Percentiles rank a stretch among this genome's conserved stretches.
Evolutionary conservation across 2,888 invertebrate species (phyloP).

Genomic region (Cryptops parisi): DNA sequence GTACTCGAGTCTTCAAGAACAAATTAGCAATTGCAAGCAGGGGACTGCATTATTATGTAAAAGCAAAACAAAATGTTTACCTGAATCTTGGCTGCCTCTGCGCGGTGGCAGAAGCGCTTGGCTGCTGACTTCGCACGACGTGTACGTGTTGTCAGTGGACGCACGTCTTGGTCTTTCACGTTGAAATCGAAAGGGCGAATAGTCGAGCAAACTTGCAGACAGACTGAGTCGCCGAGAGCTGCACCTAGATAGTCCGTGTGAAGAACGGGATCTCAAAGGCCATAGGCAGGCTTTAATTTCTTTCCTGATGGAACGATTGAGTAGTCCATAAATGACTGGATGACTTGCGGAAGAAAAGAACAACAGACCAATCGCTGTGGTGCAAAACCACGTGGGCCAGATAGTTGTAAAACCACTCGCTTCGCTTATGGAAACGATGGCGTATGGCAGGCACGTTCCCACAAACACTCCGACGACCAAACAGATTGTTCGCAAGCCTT

Average conservation of each 20-base stretch:
- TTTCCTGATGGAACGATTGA: slow-evolving; percentile 23
- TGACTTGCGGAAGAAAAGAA: slow-evolving; percentile 21
- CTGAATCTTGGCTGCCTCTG: slow-evolving; percentile 16
- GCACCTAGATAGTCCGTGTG: not conserved
- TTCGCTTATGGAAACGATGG: slow-evolving; percentile 18
- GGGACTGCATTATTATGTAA: too few species aligned
- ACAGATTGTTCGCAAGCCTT: slow-evolving; percentile 21
- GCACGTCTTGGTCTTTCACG: not conserved
- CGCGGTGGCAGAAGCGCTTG: not conserved
- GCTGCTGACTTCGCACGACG: too few species aligned
- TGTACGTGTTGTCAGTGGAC: not conserved
- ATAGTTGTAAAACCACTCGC: not conserved
- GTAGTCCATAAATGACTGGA: slow-evolving; percentile 23
- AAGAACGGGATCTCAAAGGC: not conserved
- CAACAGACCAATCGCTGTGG: slow-evolving; percentile 18
- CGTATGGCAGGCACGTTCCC: slow-evolving; percentile 21
- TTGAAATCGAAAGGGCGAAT: slow-evolving; percentile 5
- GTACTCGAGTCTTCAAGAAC: too few species aligned
- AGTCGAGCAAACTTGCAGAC: slow-evolving; percentile 12
- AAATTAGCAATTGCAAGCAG: too few species aligned
- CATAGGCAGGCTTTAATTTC: slow-evolving; percentile 16
- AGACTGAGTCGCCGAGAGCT: slow-evolving; percentile 3
- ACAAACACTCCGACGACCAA: slow-evolving; percentile 22
- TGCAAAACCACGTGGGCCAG: slow-evolving; percentile 2
- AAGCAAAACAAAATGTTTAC: too few species aligned